These are phyloP conservation scores for Hippasteria phrygiana DNA, from an alignment of 53 echinoderm and acorn worm species.

Conservation along the genomic window DNA sequence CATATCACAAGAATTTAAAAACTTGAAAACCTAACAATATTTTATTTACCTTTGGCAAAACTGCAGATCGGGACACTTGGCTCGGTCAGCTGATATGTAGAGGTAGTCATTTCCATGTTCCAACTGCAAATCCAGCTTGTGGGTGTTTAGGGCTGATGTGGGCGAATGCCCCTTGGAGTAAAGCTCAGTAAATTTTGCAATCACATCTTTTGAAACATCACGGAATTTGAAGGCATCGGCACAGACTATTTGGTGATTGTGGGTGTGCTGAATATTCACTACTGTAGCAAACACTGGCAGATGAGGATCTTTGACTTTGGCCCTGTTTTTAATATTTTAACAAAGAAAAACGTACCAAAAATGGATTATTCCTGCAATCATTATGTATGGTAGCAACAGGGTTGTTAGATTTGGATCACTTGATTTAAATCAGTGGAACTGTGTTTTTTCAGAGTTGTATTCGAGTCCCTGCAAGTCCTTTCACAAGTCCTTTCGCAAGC, in stretches of 20 bases:
- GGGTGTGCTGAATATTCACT: conserved; percentile 11
- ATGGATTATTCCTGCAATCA: neutral
- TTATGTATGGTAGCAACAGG: too few relatives aligned
- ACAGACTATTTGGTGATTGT: conserved; percentile 45
- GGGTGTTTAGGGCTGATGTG: conserved; percentile 30
- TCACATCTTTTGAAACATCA: conserved; percentile 55
- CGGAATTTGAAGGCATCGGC: conserved; percentile 60
- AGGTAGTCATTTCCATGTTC: conserved; percentile 42
- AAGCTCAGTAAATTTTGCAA: conserved; percentile 27
- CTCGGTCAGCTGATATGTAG: conserved; percentile 39
- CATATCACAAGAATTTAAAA: neutral
- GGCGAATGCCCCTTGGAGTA: conserved; percentile 42
- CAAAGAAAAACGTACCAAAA: neutral
- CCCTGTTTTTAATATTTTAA: neutral
- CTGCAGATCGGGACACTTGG: conserved; percentile 54
- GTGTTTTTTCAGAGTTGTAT: neutral
- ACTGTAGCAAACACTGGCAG: conserved; percentile 20
- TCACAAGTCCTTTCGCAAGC: too few relatives aligned
- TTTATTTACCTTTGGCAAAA: conserved; percentile 66
- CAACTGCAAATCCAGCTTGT: conserved; percentile 48
- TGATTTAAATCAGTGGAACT: neutral
- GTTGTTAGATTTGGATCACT: neutral
- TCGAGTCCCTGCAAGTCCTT: too few relatives aligned
- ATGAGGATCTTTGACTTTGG: conserved; percentile 11
- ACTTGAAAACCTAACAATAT: neutral